Conservation (phyloP, 2,113 vertebrate species). For the Patagioenas fasciata region DNA sequence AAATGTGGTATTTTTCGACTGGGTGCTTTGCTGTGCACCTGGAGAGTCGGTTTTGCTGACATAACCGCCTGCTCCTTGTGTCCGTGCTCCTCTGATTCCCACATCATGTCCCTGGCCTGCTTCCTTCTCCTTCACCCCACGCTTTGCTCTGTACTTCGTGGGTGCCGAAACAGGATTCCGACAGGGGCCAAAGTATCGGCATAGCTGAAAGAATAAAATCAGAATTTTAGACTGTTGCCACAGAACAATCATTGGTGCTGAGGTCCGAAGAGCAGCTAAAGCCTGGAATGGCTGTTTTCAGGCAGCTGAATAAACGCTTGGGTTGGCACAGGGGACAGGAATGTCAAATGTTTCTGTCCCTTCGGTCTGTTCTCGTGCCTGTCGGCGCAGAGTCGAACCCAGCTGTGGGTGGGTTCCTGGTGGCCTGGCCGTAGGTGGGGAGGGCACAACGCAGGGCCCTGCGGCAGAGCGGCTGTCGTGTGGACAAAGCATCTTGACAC, state of each 20-base stretch:
- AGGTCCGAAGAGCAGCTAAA: background rate
- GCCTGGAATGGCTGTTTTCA: background rate
- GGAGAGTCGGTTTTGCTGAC: background rate
- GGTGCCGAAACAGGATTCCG: background rate
- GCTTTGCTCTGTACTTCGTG: accelerated
- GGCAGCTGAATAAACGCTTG: background rate
- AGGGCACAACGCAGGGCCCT: accelerated
- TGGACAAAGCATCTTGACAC: accelerated
- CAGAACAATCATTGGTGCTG: background rate
- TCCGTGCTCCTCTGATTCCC: background rate
- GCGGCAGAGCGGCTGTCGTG: background rate
- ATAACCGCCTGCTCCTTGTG: background rate
- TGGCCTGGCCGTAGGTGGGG: background rate
- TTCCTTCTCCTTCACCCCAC: background rate
- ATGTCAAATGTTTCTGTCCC: background rate
- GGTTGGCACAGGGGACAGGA: background rate
- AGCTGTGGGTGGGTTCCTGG: accelerated
- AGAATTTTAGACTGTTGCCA: background rate
- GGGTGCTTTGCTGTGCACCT: background rate
- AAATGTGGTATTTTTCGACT: background rate
- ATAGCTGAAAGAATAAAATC: background rate
- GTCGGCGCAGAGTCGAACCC: background rate
- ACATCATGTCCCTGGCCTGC: background rate
- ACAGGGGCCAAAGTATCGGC: accelerated
- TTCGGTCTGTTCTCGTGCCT: accelerated